phyloP scores from a whole-genome alignment of 1,140 invertebrate genomes.

The Aphis craccivora region DNA sequence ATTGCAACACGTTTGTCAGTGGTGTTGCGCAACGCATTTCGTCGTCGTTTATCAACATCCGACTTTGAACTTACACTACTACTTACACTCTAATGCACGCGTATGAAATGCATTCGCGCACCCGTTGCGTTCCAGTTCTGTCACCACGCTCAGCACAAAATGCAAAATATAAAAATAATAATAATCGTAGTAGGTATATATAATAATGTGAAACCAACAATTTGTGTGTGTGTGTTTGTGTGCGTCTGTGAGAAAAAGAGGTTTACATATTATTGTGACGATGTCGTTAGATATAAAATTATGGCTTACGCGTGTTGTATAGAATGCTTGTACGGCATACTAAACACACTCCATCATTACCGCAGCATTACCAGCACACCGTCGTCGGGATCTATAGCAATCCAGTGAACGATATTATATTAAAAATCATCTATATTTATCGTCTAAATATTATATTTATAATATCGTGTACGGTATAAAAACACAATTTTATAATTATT shows the following conservation, averaged over 20 bases:
- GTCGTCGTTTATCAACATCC: not conserved
- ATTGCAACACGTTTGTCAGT: conserved; percentile 1
- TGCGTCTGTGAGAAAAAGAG: not conserved
- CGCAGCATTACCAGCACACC: not conserved
- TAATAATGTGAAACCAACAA: not conserved
- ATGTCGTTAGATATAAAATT: not conserved
- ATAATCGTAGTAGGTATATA: not conserved
- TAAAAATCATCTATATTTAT: not conserved
- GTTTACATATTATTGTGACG: not conserved
- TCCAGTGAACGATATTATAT: not conserved
- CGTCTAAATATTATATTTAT: not conserved
- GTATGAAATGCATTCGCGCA: not conserved
- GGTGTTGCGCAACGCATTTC: not conserved
- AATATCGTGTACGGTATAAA: not conserved
- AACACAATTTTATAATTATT: not conserved
- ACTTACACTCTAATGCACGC: not conserved
- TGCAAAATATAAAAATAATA: conserved; percentile 25
- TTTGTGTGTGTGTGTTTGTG: no score
- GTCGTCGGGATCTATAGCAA: not conserved
- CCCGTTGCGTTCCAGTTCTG: conserved; percentile 24
- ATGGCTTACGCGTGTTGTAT: not conserved
- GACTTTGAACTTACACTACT: not conserved
- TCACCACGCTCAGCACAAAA: not conserved
- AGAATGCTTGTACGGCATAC: not conserved
- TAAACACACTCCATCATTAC: not conserved